phyloP scores from a whole-genome alignment of 2,113 vertebrate species.

The Ictalurus punctatus region DNA sequence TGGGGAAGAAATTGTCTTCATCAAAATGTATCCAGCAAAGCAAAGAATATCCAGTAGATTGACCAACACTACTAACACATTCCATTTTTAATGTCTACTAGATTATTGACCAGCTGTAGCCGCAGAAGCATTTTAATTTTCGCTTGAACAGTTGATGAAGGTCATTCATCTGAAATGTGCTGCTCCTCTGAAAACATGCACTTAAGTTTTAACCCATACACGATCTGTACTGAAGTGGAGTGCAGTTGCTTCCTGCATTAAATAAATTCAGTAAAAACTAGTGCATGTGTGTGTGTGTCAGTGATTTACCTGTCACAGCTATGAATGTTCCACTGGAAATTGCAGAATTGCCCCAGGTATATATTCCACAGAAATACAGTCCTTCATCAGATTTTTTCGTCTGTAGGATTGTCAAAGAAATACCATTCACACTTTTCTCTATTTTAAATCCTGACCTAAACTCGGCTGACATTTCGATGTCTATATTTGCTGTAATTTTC shows the following conservation, averaged over 20 bases:
- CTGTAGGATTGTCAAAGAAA: neutral
- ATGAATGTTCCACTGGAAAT: constrained; percentile 16
- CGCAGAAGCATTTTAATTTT: neutral
- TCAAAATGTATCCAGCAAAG: neutral
- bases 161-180: too few relatives aligned
- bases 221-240: too few relatives aligned
- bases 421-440: neutral
- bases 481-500: neutral
- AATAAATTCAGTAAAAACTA: neutral
- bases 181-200: too few relatives aligned
- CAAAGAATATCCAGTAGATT: neutral
- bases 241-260: neutral
- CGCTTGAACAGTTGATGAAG: neutral
- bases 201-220: too few relatives aligned
- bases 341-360: neutral
- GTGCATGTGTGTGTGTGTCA: neutral
- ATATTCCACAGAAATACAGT: constrained; percentile 23
- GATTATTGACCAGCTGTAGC: neutral
- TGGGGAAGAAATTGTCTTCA: too few relatives aligned
- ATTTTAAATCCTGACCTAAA: neutral
- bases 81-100: too few relatives aligned
- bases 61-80: neutral
- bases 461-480: neutral
- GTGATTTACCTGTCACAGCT: neutral
- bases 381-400: constrained; percentile 16